A percentile compares a stretch with the other conserved stretches of the same genome.
Conservation (phyloP, 2,113 vertebrate species). For the Brachionichthys hirsutus region DNA sequence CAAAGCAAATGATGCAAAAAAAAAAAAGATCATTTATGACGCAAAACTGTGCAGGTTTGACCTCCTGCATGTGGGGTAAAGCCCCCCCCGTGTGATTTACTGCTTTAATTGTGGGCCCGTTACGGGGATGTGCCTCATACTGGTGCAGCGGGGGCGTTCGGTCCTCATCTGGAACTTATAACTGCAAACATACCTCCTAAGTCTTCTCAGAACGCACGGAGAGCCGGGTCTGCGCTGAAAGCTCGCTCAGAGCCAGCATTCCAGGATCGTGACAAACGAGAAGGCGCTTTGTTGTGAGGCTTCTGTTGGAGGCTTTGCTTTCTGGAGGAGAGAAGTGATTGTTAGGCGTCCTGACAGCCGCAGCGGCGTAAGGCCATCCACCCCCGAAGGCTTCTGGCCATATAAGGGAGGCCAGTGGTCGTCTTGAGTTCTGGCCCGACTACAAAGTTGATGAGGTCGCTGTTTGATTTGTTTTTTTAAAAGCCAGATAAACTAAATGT, state of each 20-base stretch:
- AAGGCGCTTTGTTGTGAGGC: conserved; percentile 20
- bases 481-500: conserved; percentile 58
- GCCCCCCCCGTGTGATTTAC: no score
- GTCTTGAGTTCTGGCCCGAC: conserved; percentile 81
- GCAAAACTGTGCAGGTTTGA: background rate
- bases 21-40: background rate
- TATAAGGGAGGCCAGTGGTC: conserved; percentile 87
- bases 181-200: conserved; percentile 54
- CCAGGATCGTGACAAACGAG: conserved; percentile 39
- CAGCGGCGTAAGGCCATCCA: conserved; percentile 46
- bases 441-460: conserved; percentile 81
- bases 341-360: conserved; percentile 43
- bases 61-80: background rate
- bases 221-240: conserved; percentile 26
- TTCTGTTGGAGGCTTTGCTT: conserved; percentile 31
- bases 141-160: conserved; percentile 29
- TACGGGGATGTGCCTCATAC: conserved; percentile 22
- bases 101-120: conserved; percentile 27
- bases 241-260: conserved; percentile 36
- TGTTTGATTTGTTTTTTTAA: conserved; percentile 64
- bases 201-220: conserved; percentile 20
- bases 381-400: conserved; percentile 78
- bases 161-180: conserved; percentile 65
- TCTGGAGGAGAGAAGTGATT: conserved; percentile 46
- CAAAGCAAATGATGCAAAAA: no score